Evolutionary conservation across 2,797 vertebrate species (phyloP).

Genomic region (Cirrhinus molitorella): DNA sequence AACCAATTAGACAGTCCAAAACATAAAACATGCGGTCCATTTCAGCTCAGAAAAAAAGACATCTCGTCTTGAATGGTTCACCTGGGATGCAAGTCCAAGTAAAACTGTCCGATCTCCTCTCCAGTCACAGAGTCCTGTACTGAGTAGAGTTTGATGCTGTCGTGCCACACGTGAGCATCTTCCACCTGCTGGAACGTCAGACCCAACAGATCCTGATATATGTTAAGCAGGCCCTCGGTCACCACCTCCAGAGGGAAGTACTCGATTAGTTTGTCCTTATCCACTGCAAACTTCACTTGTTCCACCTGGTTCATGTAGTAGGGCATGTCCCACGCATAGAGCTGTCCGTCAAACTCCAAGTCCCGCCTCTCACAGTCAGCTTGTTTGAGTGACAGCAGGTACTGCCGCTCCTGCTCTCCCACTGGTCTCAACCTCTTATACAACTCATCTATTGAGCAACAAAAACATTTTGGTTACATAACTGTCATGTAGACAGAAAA

Average conservation of each 20-base stretch:
- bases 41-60: not conserved
- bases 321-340: slow-evolving; percentile 93
- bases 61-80: slow-evolving; percentile 63
- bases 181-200: slow-evolving; percentile 85
- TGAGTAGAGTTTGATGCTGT: slow-evolving; percentile 85
- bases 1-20: not conserved
- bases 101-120: slow-evolving; percentile 92
- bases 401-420: slow-evolving; percentile 86
- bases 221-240: slow-evolving; percentile 87
- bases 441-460: slow-evolving; percentile 82
- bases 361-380: slow-evolving; percentile 87
- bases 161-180: slow-evolving; percentile 86
- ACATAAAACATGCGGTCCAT: not conserved
- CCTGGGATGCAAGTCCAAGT: slow-evolving; percentile 94
- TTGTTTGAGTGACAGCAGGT: slow-evolving; percentile 89
- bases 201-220: slow-evolving; percentile 93
- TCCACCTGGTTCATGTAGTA: slow-evolving; percentile 95
- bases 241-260: slow-evolving; percentile 93
- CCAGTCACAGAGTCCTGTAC: slow-evolving; percentile 83
- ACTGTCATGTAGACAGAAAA: not conserved
- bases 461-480: not conserved
- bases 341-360: slow-evolving; percentile 84
- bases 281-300: slow-evolving; percentile 89
- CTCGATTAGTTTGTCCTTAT: slow-evolving; percentile 93
- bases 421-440: slow-evolving; percentile 86